These are phyloP conservation scores for Alexandromys fortis DNA, from an alignment of 2,113 vertebrate genomes.

Conservation along the genomic window DNA sequence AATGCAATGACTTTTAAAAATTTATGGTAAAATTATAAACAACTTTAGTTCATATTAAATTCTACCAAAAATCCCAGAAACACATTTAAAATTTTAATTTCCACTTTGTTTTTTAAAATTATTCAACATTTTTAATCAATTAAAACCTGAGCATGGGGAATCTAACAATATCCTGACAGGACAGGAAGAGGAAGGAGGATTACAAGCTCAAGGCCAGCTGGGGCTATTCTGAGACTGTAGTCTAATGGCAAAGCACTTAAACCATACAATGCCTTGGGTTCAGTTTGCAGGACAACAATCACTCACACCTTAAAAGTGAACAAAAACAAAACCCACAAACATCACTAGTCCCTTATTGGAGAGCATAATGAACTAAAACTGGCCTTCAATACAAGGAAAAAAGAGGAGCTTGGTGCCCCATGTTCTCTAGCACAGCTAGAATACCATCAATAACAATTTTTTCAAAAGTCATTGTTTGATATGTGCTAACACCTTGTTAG, in stretches of 20 bases:
- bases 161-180: not conserved
- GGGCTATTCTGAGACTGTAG: not conserved
- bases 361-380: not conserved
- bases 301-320: not conserved
- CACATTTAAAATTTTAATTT: not conserved
- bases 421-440: conserved; percentile 25
- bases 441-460: not conserved
- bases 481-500: not conserved
- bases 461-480: not conserved
- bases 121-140: conserved; percentile 32
- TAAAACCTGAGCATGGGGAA: not conserved
- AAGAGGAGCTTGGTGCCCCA: not conserved
- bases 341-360: not conserved
- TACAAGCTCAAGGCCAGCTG: not conserved
- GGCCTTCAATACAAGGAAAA: not conserved
- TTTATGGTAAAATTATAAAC: not conserved
- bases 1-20: conserved; percentile 3
- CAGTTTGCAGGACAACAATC: not conserved
- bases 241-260: not conserved
- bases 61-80: conserved; percentile 37
- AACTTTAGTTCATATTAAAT: conserved; percentile 5
- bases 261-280: not conserved
- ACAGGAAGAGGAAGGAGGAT: not conserved
- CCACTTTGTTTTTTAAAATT: conserved; percentile 14
- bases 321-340: not conserved